A percentile compares a stretch with the other conserved stretches of the same genome.
These are phyloP conservation scores for Unio delphinus DNA, from an alignment of 2,888 invertebrate species.

Conservation along the genomic window DNA sequence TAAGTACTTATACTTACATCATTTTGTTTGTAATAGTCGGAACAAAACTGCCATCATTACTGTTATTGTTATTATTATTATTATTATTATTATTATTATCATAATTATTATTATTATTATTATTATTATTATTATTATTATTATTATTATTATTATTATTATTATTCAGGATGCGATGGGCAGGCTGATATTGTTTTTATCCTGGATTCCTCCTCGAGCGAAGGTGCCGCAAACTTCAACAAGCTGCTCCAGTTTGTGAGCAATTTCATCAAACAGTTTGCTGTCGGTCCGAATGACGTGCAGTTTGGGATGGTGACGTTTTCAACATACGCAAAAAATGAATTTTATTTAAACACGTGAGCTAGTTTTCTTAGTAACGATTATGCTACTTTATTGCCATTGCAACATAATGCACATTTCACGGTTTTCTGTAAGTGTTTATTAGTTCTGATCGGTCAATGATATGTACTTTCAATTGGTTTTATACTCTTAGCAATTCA, in stretches of 20 bases:
- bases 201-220: slow-evolving; percentile 48
- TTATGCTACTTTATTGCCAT: too few relatives aligned
- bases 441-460: too few relatives aligned
- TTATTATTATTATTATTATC: background rate
- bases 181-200: slow-evolving; percentile 47
- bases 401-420: too few relatives aligned
- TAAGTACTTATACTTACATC: too few relatives aligned
- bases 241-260: slow-evolving; percentile 53
- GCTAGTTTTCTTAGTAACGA: background rate
- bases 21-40: too few relatives aligned
- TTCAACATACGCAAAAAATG: slow-evolving; percentile 25
- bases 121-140: background rate
- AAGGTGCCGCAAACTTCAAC: slow-evolving; percentile 51
- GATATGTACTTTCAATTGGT: too few relatives aligned
- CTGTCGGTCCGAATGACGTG: slow-evolving; percentile 47
- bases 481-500: too few relatives aligned
- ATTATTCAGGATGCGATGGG: slow-evolving; percentile 21
- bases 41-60: too few relatives aligned
- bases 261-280: slow-evolving; percentile 47
- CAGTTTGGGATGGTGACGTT: slow-evolving; percentile 51
- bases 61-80: background rate
- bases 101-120: background rate
- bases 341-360: slow-evolving; percentile 39
- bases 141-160: background rate
- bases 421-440: too few relatives aligned